Evolutionary conservation across 1,140 invertebrate genomes (phyloP).

Genomic region (Portunus trituberculatus): DNA sequence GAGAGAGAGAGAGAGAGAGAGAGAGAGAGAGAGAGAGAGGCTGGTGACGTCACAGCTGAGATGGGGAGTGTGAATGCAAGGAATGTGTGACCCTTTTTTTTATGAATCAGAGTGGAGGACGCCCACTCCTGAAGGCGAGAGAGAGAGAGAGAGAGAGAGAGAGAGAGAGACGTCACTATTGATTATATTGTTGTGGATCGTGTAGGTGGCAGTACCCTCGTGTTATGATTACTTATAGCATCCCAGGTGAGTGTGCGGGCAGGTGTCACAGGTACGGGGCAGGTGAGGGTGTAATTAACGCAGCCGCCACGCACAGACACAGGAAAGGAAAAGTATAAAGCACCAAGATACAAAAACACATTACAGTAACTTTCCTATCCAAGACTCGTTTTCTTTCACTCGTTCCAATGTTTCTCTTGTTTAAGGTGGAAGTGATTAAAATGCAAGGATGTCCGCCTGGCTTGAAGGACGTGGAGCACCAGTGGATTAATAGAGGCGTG

Average conservation of each 20-base stretch:
- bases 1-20: constrained; percentile 34
- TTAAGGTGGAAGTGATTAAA: too few relatives aligned
- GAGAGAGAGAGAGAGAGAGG: neutral
- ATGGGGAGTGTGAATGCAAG: constrained; percentile 36
- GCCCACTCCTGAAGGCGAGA: neutral
- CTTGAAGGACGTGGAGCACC: too few relatives aligned
- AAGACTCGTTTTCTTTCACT: too few relatives aligned
- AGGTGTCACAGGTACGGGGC: neutral
- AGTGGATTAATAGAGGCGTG: too few relatives aligned
- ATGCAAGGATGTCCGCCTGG: too few relatives aligned
- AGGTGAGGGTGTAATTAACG: neutral
- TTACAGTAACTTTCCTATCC: too few relatives aligned
- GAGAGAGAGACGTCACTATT: neutral
- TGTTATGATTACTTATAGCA: neutral
- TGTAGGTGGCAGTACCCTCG: neutral
- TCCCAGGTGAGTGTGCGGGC: neutral
- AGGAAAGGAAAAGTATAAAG: too few relatives aligned
- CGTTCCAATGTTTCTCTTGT: too few relatives aligned
- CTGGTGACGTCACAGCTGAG: neutral
- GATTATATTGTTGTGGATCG: neutral
- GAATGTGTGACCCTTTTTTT: constrained; percentile 37
- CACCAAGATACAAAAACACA: too few relatives aligned
- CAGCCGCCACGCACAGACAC: too few relatives aligned
- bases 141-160: constrained; percentile 35
- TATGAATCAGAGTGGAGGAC: constrained; percentile 1